A percentile compares a stretch with the other conserved stretches of the same genome.
These are phyloP conservation scores for Trachymyrmex cornetzi DNA, from an alignment of 1,140 invertebrate genomes.

Conservation along the genomic window DNA sequence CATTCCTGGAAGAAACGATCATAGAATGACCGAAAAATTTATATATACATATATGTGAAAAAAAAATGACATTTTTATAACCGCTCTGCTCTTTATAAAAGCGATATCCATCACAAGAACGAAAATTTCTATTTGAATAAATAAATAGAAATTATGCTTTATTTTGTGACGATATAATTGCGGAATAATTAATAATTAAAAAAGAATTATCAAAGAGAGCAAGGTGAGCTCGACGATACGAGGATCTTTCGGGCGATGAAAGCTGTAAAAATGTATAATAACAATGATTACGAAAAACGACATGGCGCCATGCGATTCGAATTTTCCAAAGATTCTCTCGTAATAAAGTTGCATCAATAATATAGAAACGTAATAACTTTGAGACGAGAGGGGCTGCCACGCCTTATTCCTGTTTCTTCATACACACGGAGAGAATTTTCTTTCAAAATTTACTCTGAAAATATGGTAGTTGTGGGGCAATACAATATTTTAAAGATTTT, in stretches of 20 bases:
- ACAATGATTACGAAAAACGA: background rate
- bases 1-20: background rate
- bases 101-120: background rate
- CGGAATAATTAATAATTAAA: conserved; percentile 27
- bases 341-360: conserved; percentile 75
- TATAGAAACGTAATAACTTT: conserved; percentile 71
- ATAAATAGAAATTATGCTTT: background rate
- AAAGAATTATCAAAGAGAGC: background rate
- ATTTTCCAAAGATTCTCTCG: conserved; percentile 68
- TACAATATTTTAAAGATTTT: too few relatives aligned
- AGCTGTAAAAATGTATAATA: background rate
- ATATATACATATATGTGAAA: background rate
- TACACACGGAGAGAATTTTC: too few relatives aligned
- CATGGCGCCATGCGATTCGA: background rate
- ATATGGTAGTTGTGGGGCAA: too few relatives aligned
- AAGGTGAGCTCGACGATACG: background rate
- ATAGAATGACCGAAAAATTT: background rate
- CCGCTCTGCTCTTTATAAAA: background rate
- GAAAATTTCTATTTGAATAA: background rate
- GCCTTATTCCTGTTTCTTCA: conserved; percentile 57
- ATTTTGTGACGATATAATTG: conserved; percentile 12
- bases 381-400: conserved; percentile 64
- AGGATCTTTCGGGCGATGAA: background rate
- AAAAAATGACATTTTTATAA: background rate
- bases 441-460: too few relatives aligned